phyloP scores from a whole-genome alignment of 2,113 vertebrate genomes.

The Eolophus roseicapilla region DNA sequence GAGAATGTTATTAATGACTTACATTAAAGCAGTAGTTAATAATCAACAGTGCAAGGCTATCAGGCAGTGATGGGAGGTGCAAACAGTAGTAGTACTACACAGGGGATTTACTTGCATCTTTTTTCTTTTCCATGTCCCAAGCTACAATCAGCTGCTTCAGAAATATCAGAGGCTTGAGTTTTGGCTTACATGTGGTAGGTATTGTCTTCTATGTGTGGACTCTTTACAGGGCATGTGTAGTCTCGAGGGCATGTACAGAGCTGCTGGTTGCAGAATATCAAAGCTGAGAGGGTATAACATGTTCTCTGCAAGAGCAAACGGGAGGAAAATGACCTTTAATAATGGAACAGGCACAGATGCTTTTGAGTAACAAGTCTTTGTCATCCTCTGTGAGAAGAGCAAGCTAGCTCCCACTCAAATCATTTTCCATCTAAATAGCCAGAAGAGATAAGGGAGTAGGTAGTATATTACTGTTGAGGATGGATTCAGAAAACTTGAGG shows the following conservation, averaged over 20 bases:
- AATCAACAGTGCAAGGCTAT: not conserved
- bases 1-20: not conserved
- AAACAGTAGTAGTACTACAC: not conserved
- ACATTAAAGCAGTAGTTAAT: not conserved
- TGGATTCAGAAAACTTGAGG: not conserved
- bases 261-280: not conserved
- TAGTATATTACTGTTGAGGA: not conserved
- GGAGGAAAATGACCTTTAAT: conserved; percentile 49
- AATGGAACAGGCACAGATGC: conserved; percentile 55
- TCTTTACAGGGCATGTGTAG: not conserved
- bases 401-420: conserved; percentile 32
- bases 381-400: conserved; percentile 22
- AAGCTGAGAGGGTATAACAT: not conserved
- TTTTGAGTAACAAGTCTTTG: conserved; percentile 48
- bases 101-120: not conserved
- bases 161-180: not conserved
- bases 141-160: not conserved
- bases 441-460: conserved; percentile 11
- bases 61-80: not conserved
- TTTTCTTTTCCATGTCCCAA: not conserved
- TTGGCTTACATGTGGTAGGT: not conserved
- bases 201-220: not conserved
- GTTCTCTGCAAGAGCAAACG: not conserved
- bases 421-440: conserved; percentile 6
- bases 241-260: not conserved